Evolutionary conservation across 2,797 vertebrate species (phyloP), one percentile per base, ranked within the genome.

Genomic region (Manis javanica): DNA sequence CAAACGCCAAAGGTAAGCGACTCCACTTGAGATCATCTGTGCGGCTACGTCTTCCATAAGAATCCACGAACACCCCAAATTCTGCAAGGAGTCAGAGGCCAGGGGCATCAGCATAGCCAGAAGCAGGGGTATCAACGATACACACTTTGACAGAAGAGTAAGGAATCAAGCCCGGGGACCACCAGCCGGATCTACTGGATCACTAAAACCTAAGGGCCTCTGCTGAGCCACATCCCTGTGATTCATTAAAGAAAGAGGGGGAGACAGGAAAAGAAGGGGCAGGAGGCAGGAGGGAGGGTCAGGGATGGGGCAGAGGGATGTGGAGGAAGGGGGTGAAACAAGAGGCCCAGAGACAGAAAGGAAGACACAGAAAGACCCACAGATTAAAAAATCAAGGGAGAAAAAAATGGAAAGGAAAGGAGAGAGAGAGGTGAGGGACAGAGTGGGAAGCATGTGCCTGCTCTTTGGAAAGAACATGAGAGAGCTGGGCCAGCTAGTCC

Each of bases 1-100:
- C 99, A 49, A 99, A 99, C 42, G 99, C 99, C 84, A 99, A 98
- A 94, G 99, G 99, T 97, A 99, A 98, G 51, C 99, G 99, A 86
- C 99, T 99, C 99, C 99, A 99, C 96, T 99, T 99, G 98, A 99
- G 99, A 97, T 99, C 99, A 0, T 99, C 99, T 5, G 98, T 99
- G 98, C 99, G 99, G 97, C 99, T 99, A 93, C 99, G 99, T 97
- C 99, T 99, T 88, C 99, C 99, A 0, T 99, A 99, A 19, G 99
- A 99, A 85, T 99, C 99, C 98, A 99, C 99, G 97, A 99, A 99
- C 96, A 99, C 99, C 51, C 99, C 99, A 96, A 99, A 99, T 98
- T 99, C 99, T 99, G 98, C 49, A 97, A 95, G 96, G 68, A 92
- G 59, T 91, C 84, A 95, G 55, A 96, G 77, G 29, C 84, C 42